Percentiles rank a stretch among this genome's conserved stretches.
phyloP scores from a whole-genome alignment of 2,888 invertebrate genomes.

The Lissocephala sabroskyi region DNA sequence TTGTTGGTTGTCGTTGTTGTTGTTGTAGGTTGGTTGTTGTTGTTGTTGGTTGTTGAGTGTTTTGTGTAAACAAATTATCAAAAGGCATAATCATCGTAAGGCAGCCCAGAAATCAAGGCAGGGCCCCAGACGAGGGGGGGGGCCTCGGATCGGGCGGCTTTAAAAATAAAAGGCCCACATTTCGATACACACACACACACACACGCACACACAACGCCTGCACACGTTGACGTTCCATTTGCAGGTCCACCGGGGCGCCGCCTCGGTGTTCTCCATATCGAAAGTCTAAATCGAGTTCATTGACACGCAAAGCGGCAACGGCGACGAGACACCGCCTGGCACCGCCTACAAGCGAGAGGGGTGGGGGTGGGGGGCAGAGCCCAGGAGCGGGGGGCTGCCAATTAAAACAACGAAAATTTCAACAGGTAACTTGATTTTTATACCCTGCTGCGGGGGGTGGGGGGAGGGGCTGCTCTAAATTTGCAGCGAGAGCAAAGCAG shows the following conservation, averaged over 20 bases:
- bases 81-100: conserved; percentile 43
- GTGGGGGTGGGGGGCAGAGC: neutral
- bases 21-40: neutral
- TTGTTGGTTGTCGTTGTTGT: too few relatives aligned
- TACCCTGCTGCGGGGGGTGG: conserved; percentile 9
- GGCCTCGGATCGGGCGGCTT: conserved; percentile 12
- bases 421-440: conserved; percentile 51
- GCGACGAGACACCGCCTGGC: conserved; percentile 29
- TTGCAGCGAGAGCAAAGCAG: too few relatives aligned
- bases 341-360: neutral
- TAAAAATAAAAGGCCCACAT: conserved; percentile 45
- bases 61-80: conserved; percentile 55
- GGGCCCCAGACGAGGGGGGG: too few relatives aligned
- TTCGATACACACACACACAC: conserved; percentile 29
- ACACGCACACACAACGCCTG: conserved; percentile 2
- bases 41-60: conserved; percentile 10
- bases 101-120: too few relatives aligned
- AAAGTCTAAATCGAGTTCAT: conserved; percentile 33
- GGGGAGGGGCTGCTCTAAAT: too few relatives aligned
- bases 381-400: conserved; percentile 29
- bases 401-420: conserved; percentile 48
- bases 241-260: too few relatives aligned
- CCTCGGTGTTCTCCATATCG: too few relatives aligned
- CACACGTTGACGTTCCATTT: too few relatives aligned
- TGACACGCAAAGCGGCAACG: conserved; percentile 42